A percentile compares a stretch with the other conserved stretches of the same genome.
These are phyloP conservation scores for Mactra quadrangularis DNA, from an alignment of 1,140 invertebrate species.

Conservation along the genomic window DNA sequence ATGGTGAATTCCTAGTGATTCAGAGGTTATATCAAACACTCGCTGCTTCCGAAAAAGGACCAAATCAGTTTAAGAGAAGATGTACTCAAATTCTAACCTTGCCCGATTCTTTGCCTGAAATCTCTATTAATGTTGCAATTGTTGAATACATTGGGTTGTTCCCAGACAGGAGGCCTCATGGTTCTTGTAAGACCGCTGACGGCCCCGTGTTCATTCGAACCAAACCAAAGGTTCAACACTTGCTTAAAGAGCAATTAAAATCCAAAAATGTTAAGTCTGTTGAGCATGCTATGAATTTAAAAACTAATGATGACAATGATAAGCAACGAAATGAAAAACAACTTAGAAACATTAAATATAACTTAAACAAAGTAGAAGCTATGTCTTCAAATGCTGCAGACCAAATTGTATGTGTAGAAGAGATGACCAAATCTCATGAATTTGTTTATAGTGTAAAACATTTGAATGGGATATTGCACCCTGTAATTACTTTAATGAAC, in stretches of 20 bases:
- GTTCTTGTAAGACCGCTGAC: too few relatives aligned
- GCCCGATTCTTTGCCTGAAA: not conserved
- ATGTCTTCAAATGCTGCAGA: not conserved
- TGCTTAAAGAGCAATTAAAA: not conserved
- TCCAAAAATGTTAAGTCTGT: not conserved
- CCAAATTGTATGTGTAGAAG: not conserved
- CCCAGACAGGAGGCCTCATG: not conserved
- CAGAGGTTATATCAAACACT: too few relatives aligned
- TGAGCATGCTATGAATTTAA: not conserved
- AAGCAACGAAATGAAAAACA: constrained; percentile 23
- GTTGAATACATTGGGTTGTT: not conserved
- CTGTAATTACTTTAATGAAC: not conserved
- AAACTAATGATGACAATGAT: not conserved
- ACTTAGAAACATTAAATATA: not conserved
- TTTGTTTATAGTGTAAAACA: constrained; percentile 24
- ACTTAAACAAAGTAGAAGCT: not conserved
- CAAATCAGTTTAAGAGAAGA: too few relatives aligned
- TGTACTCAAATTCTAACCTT: not conserved
- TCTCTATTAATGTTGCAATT: not conserved
- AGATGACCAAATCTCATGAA: constrained; percentile 10
- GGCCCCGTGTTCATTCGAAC: not conserved
- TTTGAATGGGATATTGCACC: not conserved
- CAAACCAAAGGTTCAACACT: not conserved
- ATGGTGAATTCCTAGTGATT: not conserved
- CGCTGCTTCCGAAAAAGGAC: too few relatives aligned